Evolutionary conservation across 2,113 vertebrate species (phyloP), one percentile per base, ranked within the genome.

Genomic region (Microtus pennsylvanicus): DNA sequence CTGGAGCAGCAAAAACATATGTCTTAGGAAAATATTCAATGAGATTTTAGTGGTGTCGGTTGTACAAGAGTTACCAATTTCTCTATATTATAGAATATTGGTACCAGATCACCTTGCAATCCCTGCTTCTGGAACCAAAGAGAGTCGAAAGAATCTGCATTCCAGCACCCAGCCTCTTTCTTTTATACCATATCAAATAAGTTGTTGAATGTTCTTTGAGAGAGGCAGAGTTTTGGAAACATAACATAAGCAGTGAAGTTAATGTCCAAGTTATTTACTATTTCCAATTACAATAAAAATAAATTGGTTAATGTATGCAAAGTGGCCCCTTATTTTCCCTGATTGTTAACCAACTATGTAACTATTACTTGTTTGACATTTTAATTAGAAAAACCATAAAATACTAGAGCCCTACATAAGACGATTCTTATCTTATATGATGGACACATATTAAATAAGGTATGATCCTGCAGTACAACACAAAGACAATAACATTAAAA

Each of bases 281-380:
- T 81, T 93, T 96, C 28, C 50, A 82, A 63, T 72, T 35, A 87
- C 5, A 96, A 97, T 97, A 97, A 97, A 95, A 94, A 7, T 7
- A 95, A 9, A 17, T 63, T 13, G 65, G 91, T 95, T 95, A 82
- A 42, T 24, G 21, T 96, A 80, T 86, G 0, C 91, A 95, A 97
- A 90, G 30, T 80, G 90, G 94, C 33, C 42, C 8, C 13, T n/a
- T 74, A 8, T 75, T 19, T 45, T 94, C 35, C 42, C 35, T 74
- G 11, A 91, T 88, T 63, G 65, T 13, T 94, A n/a, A 45, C 38
- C 42, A 93, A 82, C 8, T 12, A 91, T 93, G 81, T 30, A 95
- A 38, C 13, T 92, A 72, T 70, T 89, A 87, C 13, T 97, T 98
- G 21, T 67, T 92, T 65, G 93, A 61, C 8, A 95, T 58, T 94